A percentile compares a stretch with the other conserved stretches of the same genome.
These are phyloP conservation scores for Drosophila neonasuta DNA, from an alignment of 2,888 invertebrate genomes.

Conservation along the genomic window DNA sequence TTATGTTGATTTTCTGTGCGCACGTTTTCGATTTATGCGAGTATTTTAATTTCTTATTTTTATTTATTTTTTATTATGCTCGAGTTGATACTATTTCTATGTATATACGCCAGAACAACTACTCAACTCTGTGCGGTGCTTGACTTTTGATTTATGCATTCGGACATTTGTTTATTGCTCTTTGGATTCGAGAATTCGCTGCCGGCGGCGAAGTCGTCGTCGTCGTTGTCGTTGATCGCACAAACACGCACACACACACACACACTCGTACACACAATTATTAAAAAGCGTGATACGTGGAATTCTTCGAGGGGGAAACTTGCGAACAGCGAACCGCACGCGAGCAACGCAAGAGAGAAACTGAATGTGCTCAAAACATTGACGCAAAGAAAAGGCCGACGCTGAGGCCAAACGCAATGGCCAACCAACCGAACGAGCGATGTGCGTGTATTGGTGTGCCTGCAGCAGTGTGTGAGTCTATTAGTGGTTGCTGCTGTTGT, in stretches of 20 bases:
- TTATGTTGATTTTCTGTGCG: slow-evolving; percentile 34
- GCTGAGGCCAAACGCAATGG: slow-evolving; percentile 55
- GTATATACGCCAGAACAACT: slow-evolving; percentile 2
- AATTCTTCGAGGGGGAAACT: slow-evolving; percentile 1
- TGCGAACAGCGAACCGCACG: slow-evolving; percentile 62
- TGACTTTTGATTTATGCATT: slow-evolving; percentile 59
- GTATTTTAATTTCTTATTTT: slow-evolving; percentile 24
- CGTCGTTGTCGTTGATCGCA: slow-evolving; percentile 33
- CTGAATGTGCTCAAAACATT: slow-evolving; percentile 51
- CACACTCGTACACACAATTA: background rate
- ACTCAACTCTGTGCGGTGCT: slow-evolving; percentile 27
- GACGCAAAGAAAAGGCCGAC: slow-evolving; percentile 25
- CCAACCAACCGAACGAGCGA: slow-evolving; percentile 55
- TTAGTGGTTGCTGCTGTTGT: slow-evolving; percentile 45
- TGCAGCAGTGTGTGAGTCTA: slow-evolving; percentile 21
- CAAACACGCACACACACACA: background rate
- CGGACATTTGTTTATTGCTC: slow-evolving; percentile 58
- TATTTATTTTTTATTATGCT: slow-evolving; percentile 17
- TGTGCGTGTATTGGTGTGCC: slow-evolving; percentile 36
- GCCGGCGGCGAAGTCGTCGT: slow-evolving; percentile 49
- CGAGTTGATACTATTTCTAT: slow-evolving; percentile 40
- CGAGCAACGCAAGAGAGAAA: slow-evolving; percentile 58
- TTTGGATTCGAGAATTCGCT: slow-evolving; percentile 22
- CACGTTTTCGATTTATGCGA: slow-evolving; percentile 54
- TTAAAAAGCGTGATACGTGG: background rate